Evolutionary conservation across 2,113 vertebrate genomes (phyloP).

Genomic region (Dasyprocta punctata): DNA sequence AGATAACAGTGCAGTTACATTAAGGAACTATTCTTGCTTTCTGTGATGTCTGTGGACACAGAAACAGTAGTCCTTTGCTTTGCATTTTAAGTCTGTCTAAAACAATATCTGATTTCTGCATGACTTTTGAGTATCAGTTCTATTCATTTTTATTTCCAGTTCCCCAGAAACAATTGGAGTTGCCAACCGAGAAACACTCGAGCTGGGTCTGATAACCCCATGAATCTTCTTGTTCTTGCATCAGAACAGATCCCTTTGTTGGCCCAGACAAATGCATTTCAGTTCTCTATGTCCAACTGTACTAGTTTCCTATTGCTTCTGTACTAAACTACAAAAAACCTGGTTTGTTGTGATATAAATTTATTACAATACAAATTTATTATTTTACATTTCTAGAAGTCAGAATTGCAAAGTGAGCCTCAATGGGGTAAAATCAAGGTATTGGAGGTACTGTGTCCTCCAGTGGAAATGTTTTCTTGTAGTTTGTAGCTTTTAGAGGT

Average conservation of each 20-base stretch:
- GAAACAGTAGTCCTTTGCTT: neutral
- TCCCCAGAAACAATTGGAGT: neutral
- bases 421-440: neutral
- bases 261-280: neutral
- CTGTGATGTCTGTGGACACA: neutral
- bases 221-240: neutral
- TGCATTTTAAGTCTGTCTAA: neutral
- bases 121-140: constrained; percentile 2
- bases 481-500: neutral
- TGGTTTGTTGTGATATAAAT: neutral
- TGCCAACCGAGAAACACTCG: neutral
- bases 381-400: neutral
- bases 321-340: neutral
- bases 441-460: neutral
- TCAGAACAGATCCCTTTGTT: neutral
- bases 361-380: constrained; percentile 3
- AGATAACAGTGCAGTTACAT: neutral
- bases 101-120: neutral
- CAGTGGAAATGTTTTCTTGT: neutral
- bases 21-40: neutral
- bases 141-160: neutral
- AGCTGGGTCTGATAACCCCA: neutral
- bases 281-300: neutral
- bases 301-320: neutral
- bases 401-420: constrained; percentile 7